phyloP scores from a whole-genome alignment of 2,888 invertebrate species.

The Notodonta ziczac region DNA sequence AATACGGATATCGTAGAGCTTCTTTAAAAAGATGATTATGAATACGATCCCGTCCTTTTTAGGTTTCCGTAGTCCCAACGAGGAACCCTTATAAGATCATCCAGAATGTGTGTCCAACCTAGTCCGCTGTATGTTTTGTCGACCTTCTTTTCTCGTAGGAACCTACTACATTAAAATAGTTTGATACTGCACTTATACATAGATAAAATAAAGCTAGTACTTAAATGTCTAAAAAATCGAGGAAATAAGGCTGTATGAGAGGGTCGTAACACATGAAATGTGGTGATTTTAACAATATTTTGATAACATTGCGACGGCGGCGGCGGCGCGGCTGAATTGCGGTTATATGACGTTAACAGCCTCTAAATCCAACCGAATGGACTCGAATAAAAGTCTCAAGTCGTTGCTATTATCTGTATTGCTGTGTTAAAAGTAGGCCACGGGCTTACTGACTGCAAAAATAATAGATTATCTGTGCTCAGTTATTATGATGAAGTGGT shows the following conservation, averaged over 20 bases:
- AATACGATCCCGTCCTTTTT: background rate
- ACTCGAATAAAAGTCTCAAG: slow-evolving; percentile 63
- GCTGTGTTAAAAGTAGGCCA: slow-evolving; percentile 31
- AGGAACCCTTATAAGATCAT: no score
- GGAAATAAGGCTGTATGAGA: slow-evolving; percentile 35
- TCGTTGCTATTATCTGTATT: slow-evolving; percentile 38
- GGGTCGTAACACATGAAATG: slow-evolving; percentile 52
- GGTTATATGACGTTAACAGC: slow-evolving; percentile 61
- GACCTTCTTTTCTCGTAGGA: background rate
- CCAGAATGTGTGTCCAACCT: no score
- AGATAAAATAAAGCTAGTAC: background rate
- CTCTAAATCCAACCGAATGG: slow-evolving; percentile 61
- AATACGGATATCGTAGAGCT: no score
- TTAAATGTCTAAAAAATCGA: background rate
- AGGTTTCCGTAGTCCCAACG: slow-evolving; percentile 7
- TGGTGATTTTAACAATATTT: slow-evolving; percentile 58
- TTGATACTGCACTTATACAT: background rate
- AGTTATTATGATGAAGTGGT: no score
- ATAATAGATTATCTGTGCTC: background rate
- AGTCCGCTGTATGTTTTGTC: no score
- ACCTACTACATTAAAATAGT: background rate
- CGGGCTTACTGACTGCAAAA: background rate
- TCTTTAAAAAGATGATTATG: no score
- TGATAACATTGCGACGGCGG: slow-evolving; percentile 54
- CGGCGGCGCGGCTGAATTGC: slow-evolving; percentile 45